phyloP scores from a whole-genome alignment of 2,113 vertebrate species.

The Leiothrix lutea region DNA sequence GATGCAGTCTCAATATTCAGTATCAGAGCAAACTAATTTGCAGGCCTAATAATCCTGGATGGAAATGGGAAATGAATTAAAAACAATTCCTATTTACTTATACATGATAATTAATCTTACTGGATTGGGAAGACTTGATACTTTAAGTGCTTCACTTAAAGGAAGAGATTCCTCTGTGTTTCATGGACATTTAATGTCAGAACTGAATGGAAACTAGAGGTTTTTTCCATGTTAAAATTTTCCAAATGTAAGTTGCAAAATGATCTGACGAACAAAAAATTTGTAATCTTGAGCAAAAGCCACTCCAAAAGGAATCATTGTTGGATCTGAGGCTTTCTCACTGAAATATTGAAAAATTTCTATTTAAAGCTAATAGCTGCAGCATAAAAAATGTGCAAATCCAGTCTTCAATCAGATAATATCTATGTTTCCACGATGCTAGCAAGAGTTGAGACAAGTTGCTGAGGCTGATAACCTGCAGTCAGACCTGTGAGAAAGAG shows the following conservation, averaged over 20 bases:
- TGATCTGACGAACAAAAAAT: background rate
- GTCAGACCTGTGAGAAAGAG: background rate
- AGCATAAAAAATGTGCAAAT: background rate
- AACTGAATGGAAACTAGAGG: background rate
- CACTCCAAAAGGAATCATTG: background rate
- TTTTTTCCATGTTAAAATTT: background rate
- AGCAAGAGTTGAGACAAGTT: background rate
- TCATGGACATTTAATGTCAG: background rate
- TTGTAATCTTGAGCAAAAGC: background rate
- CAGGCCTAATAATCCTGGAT: background rate
- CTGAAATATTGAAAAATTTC: constrained; percentile 21
- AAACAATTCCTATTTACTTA: constrained; percentile 37
- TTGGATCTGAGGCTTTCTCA: background rate
- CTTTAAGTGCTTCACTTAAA: background rate
- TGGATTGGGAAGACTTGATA: background rate
- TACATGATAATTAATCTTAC: constrained; percentile 24
- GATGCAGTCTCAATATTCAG: constrained; percentile 15
- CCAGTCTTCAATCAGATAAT: background rate
- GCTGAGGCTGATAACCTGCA: background rate
- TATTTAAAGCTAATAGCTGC: background rate
- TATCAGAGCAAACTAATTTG: constrained; percentile 5
- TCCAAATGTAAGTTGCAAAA: background rate
- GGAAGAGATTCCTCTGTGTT: background rate
- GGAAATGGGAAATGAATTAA: constrained; percentile 33
- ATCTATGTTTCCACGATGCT: background rate